Evolutionary conservation across 2,113 vertebrate species (phyloP).

Genomic region (Ceyx margarethae): DNA sequence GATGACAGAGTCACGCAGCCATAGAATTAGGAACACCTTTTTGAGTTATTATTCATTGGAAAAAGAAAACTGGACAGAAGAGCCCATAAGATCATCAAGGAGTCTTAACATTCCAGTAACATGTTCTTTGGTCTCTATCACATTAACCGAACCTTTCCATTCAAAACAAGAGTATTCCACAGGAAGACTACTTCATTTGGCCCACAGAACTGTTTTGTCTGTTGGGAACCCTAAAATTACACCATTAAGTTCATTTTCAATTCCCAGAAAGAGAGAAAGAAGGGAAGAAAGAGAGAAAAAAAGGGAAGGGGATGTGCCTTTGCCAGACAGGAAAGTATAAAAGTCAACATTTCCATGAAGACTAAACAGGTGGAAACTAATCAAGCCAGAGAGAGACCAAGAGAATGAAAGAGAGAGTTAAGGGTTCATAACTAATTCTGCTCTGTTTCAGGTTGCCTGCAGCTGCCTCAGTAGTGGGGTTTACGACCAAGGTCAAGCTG

Average conservation of each 20-base stretch:
- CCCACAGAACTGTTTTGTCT: constrained; percentile 22
- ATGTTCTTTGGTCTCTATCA: neutral
- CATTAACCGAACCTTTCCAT: neutral
- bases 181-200: constrained; percentile 30
- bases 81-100: neutral
- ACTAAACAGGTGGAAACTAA: constrained; percentile 66
- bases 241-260: neutral
- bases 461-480: constrained; percentile 38
- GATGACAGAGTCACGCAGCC: neutral
- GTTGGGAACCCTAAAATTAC: constrained; percentile 31
- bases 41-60: neutral
- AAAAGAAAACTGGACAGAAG: neutral
- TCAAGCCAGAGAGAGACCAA: neutral
- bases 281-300: neutral
- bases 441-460: neutral
- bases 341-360: constrained; percentile 67
- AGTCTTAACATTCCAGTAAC: neutral
- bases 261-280: constrained; percentile 24
- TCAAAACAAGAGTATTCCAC: constrained; percentile 6
- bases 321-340: constrained; percentile 70
- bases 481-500: constrained; percentile 22
- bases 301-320: neutral
- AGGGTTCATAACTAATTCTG: neutral
- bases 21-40: neutral
- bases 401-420: neutral